Conservation (phyloP, 2,888 invertebrate species). For the Ormyrus rosae region DNA sequence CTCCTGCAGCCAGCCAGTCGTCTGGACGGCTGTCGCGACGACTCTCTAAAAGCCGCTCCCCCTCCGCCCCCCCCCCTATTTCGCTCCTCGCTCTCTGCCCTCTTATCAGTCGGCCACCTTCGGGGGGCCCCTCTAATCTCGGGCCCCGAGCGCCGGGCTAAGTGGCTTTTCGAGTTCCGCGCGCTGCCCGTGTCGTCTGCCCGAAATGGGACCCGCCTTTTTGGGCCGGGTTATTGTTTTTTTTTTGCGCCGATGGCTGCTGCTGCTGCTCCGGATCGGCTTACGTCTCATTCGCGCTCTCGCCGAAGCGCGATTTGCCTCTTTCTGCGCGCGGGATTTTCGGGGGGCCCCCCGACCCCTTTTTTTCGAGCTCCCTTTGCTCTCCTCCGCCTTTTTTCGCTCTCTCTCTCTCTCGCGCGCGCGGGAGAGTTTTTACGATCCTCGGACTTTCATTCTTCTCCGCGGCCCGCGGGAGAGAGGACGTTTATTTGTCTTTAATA, state of each 20-base stretch:
- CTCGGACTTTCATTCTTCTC: constrained; percentile 43
- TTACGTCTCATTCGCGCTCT: constrained; percentile 52
- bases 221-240: no score
- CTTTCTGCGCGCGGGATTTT: constrained; percentile 31
- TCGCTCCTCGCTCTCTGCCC: background rate
- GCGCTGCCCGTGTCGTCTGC: no score
- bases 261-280: constrained; percentile 32
- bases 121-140: constrained; percentile 68
- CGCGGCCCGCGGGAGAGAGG: constrained; percentile 5
- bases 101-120: constrained; percentile 12
- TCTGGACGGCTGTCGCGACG: constrained; percentile 48
- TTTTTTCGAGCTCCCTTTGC: background rate
- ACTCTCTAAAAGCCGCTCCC: constrained; percentile 11
- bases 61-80: background rate
- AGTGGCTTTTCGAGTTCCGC: constrained; percentile 72
- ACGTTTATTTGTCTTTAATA: constrained; percentile 51
- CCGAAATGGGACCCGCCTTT: no score
- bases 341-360: background rate
- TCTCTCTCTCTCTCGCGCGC: constrained; percentile 31
- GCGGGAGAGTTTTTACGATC: constrained; percentile 39
- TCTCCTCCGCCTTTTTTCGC: constrained; percentile 7
- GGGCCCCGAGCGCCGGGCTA: constrained; percentile 61
- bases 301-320: constrained; percentile 3
- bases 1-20: constrained; percentile 20
- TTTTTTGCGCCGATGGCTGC: constrained; percentile 34